phyloP scores from a whole-genome alignment of 1,140 invertebrate species.

The Coboldia fuscipes region DNA sequence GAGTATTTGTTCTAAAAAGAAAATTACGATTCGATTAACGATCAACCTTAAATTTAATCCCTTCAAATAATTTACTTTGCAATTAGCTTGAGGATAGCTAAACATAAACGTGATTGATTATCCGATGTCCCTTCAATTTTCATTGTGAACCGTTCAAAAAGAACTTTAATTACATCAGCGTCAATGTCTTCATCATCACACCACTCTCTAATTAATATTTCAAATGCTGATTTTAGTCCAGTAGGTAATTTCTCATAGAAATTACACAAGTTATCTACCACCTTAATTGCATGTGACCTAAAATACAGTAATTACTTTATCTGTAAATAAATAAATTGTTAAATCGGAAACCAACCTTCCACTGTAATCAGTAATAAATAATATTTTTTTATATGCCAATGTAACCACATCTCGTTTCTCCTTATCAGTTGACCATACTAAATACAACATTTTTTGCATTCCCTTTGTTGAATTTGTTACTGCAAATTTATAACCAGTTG shows the following conservation, averaged over 20 bases:
- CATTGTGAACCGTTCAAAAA: conserved; percentile 63
- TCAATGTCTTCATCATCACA: conserved; percentile 32
- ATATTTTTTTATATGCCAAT: conserved; percentile 24
- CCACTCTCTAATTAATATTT: conserved; percentile 45
- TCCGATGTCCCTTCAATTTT: conserved; percentile 45
- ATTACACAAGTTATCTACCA: conserved; percentile 37
- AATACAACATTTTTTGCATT: conserved; percentile 49
- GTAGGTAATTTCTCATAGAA: conserved; percentile 31
- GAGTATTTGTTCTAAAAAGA: too few relatives aligned
- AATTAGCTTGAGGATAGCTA: conserved; percentile 53
- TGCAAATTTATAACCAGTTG: conserved; percentile 54
- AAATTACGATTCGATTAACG: too few relatives aligned
- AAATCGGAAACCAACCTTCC: conserved; percentile 7
- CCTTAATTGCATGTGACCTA: conserved; percentile 23
- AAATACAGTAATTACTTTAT: neutral
- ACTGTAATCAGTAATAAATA: conserved; percentile 14
- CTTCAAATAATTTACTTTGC: conserved; percentile 29
- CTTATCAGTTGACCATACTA: conserved; percentile 40
- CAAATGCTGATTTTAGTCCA: conserved; percentile 44
- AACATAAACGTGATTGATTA: conserved; percentile 41
- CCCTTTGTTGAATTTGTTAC: conserved; percentile 45
- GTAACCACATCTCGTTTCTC: conserved; percentile 32
- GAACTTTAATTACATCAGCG: conserved; percentile 30
- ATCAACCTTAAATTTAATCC: too few relatives aligned
- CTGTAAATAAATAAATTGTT: neutral